Percentiles rank a stretch among this genome's conserved stretches.
These are phyloP conservation scores for Dynastes hyllus DNA, from an alignment of 2,888 invertebrate species.

Conservation along the genomic window DNA sequence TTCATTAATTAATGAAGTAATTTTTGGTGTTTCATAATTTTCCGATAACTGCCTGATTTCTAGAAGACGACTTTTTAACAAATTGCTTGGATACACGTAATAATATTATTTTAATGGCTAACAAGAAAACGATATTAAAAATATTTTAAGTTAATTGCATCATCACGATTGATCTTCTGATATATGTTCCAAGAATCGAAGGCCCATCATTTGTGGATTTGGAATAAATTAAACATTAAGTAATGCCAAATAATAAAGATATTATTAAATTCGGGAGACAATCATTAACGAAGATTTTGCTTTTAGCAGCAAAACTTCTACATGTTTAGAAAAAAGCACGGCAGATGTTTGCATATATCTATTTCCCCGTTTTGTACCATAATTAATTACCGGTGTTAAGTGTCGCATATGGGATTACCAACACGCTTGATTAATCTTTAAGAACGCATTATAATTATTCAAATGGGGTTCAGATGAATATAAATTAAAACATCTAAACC, in stretches of 20 bases:
- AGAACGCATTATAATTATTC: no score
- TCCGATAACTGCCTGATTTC: background rate
- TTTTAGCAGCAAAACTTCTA: no score
- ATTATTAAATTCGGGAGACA: background rate
- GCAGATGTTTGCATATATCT: no score
- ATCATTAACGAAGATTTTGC: no score
- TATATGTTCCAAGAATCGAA: background rate
- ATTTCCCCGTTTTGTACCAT: no score
- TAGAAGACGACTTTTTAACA: background rate
- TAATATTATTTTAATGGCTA: background rate
- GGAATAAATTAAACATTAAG: background rate
- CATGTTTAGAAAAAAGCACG: no score
- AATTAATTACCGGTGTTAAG: no score
- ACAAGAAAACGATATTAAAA: constrained; percentile 10
- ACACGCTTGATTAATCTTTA: no score
- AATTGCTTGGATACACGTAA: background rate
- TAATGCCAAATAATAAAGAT: background rate
- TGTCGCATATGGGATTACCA: no score
- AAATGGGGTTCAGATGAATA: no score
- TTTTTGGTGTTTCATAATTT: constrained; percentile 13
- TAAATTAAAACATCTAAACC: no score
- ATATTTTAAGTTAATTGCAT: background rate
- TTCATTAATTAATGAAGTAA: background rate
- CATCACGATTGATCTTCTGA: background rate
- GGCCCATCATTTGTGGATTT: background rate